A percentile compares a stretch with the other conserved stretches of the same genome.
These are phyloP conservation scores for Branchinecta lindahli DNA, from an alignment of 1,140 invertebrate species.

Conservation along the genomic window DNA sequence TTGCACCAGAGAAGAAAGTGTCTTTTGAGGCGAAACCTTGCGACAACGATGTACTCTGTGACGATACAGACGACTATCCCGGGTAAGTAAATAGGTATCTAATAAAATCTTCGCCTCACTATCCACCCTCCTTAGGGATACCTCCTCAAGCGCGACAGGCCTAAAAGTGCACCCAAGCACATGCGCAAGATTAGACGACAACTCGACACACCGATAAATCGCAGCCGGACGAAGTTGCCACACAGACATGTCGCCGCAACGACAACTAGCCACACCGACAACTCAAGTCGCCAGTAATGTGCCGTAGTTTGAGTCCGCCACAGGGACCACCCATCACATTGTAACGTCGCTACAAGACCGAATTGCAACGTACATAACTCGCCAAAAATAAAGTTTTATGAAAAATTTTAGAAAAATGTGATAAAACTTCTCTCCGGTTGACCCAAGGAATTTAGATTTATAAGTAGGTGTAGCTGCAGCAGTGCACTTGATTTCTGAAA, in stretches of 20 bases:
- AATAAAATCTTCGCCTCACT: background rate
- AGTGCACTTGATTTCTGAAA: too few relatives aligned
- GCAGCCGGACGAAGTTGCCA: background rate
- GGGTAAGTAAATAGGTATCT: background rate
- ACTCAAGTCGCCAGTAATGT: too few relatives aligned
- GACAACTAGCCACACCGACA: too few relatives aligned
- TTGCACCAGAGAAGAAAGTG: background rate
- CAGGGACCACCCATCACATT: too few relatives aligned
- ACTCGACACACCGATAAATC: background rate
- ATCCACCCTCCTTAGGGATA: background rate
- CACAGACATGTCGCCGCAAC: background rate
- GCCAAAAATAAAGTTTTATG: too few relatives aligned
- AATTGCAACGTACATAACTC: too few relatives aligned
- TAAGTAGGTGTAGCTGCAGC: too few relatives aligned
- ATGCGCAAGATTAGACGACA: background rate
- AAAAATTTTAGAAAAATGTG: too few relatives aligned
- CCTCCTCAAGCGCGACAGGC: background rate
- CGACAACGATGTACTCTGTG: background rate
- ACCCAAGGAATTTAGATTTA: too few relatives aligned
- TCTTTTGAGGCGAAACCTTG: conserved; percentile 5
- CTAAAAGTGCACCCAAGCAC: background rate
- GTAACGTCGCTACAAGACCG: too few relatives aligned
- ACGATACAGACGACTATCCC: background rate
- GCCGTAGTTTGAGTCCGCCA: too few relatives aligned
- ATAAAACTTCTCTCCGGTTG: too few relatives aligned